A percentile compares a stretch with the other conserved stretches of the same genome.
These are phyloP conservation scores for Zaprionus gabonicus DNA, from an alignment of 1,140 invertebrate species.

Conservation along the genomic window DNA sequence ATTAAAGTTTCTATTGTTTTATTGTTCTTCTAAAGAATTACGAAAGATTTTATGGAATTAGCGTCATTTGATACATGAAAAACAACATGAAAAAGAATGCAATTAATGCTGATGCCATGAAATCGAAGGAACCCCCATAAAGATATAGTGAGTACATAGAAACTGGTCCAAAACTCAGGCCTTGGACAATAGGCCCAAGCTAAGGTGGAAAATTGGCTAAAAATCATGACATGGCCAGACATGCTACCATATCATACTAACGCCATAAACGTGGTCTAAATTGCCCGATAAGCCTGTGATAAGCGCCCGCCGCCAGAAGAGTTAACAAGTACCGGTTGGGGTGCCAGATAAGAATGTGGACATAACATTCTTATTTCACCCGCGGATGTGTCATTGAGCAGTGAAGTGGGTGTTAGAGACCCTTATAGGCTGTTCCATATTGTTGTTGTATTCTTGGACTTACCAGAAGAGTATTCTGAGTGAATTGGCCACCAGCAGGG, in stretches of 20 bases:
- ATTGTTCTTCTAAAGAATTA: background rate
- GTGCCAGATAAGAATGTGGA: conserved; percentile 26
- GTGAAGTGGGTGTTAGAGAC: background rate
- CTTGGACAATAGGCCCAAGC: conserved; percentile 34
- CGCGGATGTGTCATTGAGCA: background rate
- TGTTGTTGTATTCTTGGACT: conserved; percentile 75
- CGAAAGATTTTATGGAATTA: background rate
- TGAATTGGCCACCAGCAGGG: conserved; percentile 97
- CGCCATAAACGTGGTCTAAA: conserved; percentile 21
- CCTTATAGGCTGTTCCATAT: background rate
- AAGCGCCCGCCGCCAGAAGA: conserved; percentile 9
- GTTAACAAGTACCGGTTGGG: conserved; percentile 25
- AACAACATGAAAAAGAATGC: background rate
- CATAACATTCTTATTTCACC: conserved; percentile 7
- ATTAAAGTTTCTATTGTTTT: background rate
- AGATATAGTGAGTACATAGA: conserved; percentile 18
- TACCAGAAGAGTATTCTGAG: conserved; percentile 99
- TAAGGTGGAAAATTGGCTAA: conserved; percentile 43
- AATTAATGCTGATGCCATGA: conserved; percentile 29
- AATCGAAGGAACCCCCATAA: conserved; percentile 23
- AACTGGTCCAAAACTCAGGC: conserved; percentile 13
- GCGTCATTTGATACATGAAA: background rate
- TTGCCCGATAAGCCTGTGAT: conserved; percentile 44
- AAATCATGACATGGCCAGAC: conserved; percentile 66
- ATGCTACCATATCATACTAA: conserved; percentile 34